A percentile compares a stretch with the other conserved stretches of the same genome.
phyloP scores from a whole-genome alignment of 2,888 invertebrate species.

The Sylvicola fuscatus region DNA sequence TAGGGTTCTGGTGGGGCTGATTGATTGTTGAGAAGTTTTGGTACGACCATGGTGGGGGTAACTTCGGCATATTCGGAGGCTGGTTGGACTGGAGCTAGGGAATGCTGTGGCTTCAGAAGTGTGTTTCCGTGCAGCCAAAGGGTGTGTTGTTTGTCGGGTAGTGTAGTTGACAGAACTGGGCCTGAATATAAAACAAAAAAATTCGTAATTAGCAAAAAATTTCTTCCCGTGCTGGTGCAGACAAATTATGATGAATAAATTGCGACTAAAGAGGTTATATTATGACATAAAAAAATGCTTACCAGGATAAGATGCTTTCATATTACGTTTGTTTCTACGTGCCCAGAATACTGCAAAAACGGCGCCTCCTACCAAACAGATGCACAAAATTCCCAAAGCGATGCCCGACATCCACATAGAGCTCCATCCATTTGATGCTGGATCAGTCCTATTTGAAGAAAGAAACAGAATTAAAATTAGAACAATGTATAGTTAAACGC shows the following conservation, averaged over 20 bases:
- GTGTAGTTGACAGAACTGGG: slow-evolving; percentile 9
- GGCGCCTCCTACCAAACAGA: slow-evolving; percentile 12
- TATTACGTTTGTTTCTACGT: slow-evolving; percentile 11
- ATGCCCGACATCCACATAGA: slow-evolving; percentile 14
- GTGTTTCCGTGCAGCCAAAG: slow-evolving; percentile 13
- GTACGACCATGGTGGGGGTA: slow-evolving; percentile 6
- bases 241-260: too few species aligned
- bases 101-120: slow-evolving; percentile 13
- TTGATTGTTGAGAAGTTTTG: slow-evolving; percentile 1
- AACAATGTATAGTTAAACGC: too few species aligned
- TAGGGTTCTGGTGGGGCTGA: slow-evolving; percentile 14
- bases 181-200: too few species aligned
- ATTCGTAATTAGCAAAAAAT: too few species aligned
- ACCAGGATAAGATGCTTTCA: slow-evolving; percentile 13
- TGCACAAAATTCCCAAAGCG: slow-evolving; percentile 10
- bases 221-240: too few species aligned
- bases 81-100: slow-evolving; percentile 10
- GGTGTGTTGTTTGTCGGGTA: slow-evolving; percentile 14
- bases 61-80: slow-evolving; percentile 13
- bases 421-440: slow-evolving; percentile 11
- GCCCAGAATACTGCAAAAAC: slow-evolving; percentile 14
- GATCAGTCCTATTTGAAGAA: slow-evolving; percentile 14
- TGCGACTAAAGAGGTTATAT: too few species aligned
- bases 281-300: too few species aligned
- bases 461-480: too few species aligned